Percentiles rank a stretch among this genome's conserved stretches.
Conservation (phyloP, 2,113 vertebrate genomes). For the Toxotes chatareus region DNA sequence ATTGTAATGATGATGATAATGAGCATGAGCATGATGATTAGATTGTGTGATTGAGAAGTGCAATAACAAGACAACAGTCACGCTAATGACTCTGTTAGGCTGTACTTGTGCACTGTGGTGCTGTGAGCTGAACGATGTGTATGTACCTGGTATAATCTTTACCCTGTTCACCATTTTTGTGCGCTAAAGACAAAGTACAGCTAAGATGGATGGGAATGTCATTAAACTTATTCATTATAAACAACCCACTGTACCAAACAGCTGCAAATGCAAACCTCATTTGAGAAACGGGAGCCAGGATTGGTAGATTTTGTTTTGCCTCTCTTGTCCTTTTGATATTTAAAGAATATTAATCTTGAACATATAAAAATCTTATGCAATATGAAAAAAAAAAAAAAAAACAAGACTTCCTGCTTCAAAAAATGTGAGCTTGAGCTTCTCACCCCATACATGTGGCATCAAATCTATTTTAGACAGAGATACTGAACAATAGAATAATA, state of each 20-base stretch:
- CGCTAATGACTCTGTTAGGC: not conserved
- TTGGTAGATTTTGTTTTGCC: too few relatives aligned
- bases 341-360: too few relatives aligned
- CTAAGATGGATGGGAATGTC: not conserved
- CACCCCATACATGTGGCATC: too few relatives aligned
- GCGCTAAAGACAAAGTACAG: not conserved
- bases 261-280: too few relatives aligned
- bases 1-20: not conserved
- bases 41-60: not conserved
- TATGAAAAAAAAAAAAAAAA: too few relatives aligned
- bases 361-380: too few relatives aligned
- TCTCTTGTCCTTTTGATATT: too few relatives aligned
- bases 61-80: not conserved
- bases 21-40: slow-evolving; percentile 10
- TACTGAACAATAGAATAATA: not conserved
- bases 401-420: too few relatives aligned
- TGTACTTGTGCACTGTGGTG: not conserved
- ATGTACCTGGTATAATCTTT: not conserved
- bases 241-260: too few relatives aligned
- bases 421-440: too few relatives aligned
- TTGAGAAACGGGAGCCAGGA: too few relatives aligned
- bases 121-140: not conserved
- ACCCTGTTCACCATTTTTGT: not conserved
- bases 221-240: too few relatives aligned
- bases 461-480: not conserved